Conservation (phyloP, 1,140 invertebrate species). For the Physella acuta region DNA sequence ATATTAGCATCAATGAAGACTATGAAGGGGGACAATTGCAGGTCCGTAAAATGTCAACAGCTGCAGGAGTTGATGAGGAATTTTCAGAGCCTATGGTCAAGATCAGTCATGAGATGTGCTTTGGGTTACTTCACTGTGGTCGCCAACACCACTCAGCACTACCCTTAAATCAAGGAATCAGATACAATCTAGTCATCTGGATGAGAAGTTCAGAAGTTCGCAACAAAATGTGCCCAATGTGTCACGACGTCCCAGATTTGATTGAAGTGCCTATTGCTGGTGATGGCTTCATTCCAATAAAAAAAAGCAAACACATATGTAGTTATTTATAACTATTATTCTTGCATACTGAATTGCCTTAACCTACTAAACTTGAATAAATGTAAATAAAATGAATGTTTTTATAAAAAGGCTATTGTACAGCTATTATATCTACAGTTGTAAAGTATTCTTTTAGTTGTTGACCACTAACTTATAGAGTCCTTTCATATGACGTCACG, state of each 20-base stretch:
- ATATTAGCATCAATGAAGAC: slow-evolving; percentile 52
- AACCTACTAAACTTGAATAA: too few relatives aligned
- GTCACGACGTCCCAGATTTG: slow-evolving; percentile 50
- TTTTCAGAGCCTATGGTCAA: slow-evolving; percentile 12
- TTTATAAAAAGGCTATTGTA: too few relatives aligned
- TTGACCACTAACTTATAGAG: too few relatives aligned
- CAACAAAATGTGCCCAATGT: slow-evolving; percentile 62
- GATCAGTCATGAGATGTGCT: slow-evolving; percentile 27
- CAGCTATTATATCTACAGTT: too few relatives aligned
- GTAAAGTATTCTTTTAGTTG: too few relatives aligned
- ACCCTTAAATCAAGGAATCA: slow-evolving; percentile 52
- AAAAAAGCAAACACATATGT: too few relatives aligned
- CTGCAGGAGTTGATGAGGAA: slow-evolving; percentile 18
- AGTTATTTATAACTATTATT: too few relatives aligned
- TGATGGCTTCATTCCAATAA: slow-evolving; percentile 54
- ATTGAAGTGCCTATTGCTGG: slow-evolving; percentile 47
- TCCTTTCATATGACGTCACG: too few relatives aligned
- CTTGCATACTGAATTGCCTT: too few relatives aligned
- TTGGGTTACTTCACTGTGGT: slow-evolving; percentile 58
- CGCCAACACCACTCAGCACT: slow-evolving; percentile 59
- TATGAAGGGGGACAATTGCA: slow-evolving; percentile 58
- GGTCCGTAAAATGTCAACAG: slow-evolving; percentile 57
- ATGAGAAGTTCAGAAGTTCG: slow-evolving; percentile 57
- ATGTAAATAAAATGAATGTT: too few relatives aligned
- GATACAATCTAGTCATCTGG: slow-evolving; percentile 62